These are phyloP conservation scores for Plectrocnemia conspersa DNA, from an alignment of 1,140 invertebrate species.

Conservation along the genomic window DNA sequence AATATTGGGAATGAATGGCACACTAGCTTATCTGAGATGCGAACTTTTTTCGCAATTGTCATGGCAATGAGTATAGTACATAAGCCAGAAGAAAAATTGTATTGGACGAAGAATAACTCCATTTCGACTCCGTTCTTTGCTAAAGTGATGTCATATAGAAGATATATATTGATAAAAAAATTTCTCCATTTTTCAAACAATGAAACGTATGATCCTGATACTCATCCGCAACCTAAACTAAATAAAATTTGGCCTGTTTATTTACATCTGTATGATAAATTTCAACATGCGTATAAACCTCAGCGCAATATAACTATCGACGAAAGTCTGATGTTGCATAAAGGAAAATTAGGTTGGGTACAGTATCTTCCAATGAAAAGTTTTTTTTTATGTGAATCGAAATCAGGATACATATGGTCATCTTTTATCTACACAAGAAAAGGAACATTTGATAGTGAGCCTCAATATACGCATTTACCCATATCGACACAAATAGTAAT, in stretches of 20 bases:
- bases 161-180: slow-evolving; percentile 3
- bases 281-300: not conserved
- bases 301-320: not conserved
- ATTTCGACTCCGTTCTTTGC: not conserved
- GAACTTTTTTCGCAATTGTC: slow-evolving; percentile 14
- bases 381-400: slow-evolving; percentile 3
- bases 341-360: slow-evolving; percentile 1
- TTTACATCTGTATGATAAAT: slow-evolving; percentile 1
- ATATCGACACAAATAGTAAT: slow-evolving; percentile 17
- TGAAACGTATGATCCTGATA: slow-evolving; percentile 5
- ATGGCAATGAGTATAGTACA: not conserved
- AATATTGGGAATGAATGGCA: slow-evolving; percentile 8
- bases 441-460: slow-evolving; percentile 6
- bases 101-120: not conserved
- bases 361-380: slow-evolving; percentile 6
- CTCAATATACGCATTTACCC: not conserved
- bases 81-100: not conserved
- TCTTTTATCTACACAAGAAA: slow-evolving; percentile 2
- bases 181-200: slow-evolving; percentile 11
- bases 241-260: slow-evolving; percentile 11
- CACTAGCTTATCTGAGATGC: not conserved
- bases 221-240: slow-evolving; percentile 2
- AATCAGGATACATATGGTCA: slow-evolving; percentile 5
- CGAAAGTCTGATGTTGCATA: slow-evolving; percentile 8
- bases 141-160: not conserved